phyloP scores from a whole-genome alignment of 1,140 invertebrate genomes.

The Formica exsecta region DNA sequence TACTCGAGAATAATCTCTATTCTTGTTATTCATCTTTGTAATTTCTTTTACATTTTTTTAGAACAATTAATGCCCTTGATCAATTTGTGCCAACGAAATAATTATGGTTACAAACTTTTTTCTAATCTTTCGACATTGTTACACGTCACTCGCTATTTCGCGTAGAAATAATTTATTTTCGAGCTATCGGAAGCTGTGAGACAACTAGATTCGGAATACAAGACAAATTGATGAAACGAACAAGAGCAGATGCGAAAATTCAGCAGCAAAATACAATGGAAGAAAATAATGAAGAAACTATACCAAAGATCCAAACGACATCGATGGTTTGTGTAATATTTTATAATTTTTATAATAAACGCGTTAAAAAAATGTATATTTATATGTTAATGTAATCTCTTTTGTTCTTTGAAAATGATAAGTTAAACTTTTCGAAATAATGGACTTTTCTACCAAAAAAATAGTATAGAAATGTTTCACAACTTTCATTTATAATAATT shows the following conservation, averaged over 20 bases:
- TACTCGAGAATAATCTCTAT: too few relatives aligned
- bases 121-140: too few relatives aligned
- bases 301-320: background rate
- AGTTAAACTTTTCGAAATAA: too few relatives aligned
- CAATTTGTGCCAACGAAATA: too few relatives aligned
- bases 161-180: slow-evolving; percentile 7
- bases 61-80: too few relatives aligned
- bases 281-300: background rate
- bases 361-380: background rate
- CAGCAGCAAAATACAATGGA: background rate
- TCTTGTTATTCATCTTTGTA: too few relatives aligned
- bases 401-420: too few relatives aligned
- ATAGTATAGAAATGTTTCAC: too few relatives aligned
- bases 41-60: too few relatives aligned
- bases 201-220: background rate
- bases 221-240: slow-evolving; percentile 33
- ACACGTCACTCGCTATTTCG: background rate
- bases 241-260: background rate
- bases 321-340: slow-evolving; percentile 29
- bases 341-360: background rate
- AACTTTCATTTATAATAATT: background rate
- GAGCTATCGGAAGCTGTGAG: background rate
- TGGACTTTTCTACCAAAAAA: too few relatives aligned
- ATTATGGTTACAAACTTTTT: too few relatives aligned
- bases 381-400: too few relatives aligned